Percentiles rank a stretch among this genome's conserved stretches.
These are phyloP conservation scores for Phoeniculus purpureus DNA, from an alignment of 2,797 vertebrate genomes.

Conservation along the genomic window DNA sequence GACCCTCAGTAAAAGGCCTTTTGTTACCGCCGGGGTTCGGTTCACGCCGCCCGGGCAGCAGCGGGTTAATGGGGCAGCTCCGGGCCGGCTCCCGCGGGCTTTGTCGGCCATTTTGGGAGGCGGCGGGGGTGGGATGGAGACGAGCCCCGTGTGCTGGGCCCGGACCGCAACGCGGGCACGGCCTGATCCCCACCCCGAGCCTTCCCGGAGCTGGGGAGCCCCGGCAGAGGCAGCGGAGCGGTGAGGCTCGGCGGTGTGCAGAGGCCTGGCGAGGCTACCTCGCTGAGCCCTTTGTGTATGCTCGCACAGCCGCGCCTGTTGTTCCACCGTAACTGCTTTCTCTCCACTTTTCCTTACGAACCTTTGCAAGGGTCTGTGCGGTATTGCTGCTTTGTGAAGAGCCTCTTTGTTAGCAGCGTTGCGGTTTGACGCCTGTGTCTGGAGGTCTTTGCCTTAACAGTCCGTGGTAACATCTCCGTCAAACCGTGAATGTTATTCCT, in stretches of 20 bases:
- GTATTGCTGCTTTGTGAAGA: not conserved
- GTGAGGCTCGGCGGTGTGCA: not conserved
- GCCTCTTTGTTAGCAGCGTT: not conserved
- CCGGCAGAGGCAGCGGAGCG: too few relatives aligned
- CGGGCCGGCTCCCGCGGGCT: slow-evolving; percentile 83
- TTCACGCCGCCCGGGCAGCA: too few relatives aligned
- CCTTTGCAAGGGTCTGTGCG: accelerated
- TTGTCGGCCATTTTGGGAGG: slow-evolving; percentile 95
- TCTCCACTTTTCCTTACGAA: not conserved
- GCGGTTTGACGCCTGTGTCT: not conserved
- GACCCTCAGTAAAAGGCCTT: not conserved
- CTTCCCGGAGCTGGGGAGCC: too few relatives aligned
- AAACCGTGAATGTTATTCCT: accelerated
- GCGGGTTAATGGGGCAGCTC: slow-evolving; percentile 1
- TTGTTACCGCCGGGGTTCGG: too few relatives aligned
- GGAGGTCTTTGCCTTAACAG: not conserved
- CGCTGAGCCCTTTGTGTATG: not conserved
- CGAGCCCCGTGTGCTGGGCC: not conserved
- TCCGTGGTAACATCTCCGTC: not conserved
- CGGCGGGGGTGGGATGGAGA: slow-evolving; percentile 31
- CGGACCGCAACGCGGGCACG: not conserved
- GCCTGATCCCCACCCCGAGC: too few relatives aligned
- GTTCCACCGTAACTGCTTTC: not conserved
- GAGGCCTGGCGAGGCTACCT: not conserved
- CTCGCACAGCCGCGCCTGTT: not conserved